Evolutionary conservation across 2,797 vertebrate genomes (phyloP).

Genomic region (Acrocephalus scirpaceus): DNA sequence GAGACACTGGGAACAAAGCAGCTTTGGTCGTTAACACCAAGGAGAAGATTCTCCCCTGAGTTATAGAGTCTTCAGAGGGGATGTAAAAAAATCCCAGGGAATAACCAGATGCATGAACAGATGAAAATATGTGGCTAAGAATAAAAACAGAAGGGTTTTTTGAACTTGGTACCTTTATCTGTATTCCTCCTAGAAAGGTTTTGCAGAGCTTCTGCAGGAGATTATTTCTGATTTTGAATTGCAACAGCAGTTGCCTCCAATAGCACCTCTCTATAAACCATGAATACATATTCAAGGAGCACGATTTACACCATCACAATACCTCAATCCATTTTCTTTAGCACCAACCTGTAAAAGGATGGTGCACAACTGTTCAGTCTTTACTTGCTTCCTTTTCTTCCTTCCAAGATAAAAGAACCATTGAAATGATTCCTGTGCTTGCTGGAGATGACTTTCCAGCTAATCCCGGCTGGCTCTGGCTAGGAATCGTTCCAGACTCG

Average conservation of each 20-base stretch:
- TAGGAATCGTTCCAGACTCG: too few species aligned
- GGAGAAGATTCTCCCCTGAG: not conserved
- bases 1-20: not conserved
- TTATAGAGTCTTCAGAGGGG: not conserved
- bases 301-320: not conserved
- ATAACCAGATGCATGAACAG: not conserved
- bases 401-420: conserved; percentile 29
- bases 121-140: not conserved
- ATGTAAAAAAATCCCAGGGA: not conserved
- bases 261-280: not conserved
- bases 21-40: not conserved
- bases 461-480: too few species aligned
- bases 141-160: not conserved
- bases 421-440: too few species aligned
- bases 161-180: not conserved
- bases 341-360: conserved; percentile 49
- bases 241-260: not conserved
- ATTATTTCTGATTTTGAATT: not conserved
- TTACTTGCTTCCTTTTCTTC: conserved; percentile 59
- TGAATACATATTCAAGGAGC: not conserved
- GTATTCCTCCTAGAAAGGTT: not conserved
- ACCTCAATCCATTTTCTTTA: not conserved
- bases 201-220: not conserved
- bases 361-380: conserved; percentile 31
- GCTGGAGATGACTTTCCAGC: too few species aligned